A percentile compares a stretch with the other conserved stretches of the same genome.
These are phyloP conservation scores for Neosilurus hyrtlii DNA, from an alignment of 2,797 vertebrate genomes.

Conservation along the genomic window DNA sequence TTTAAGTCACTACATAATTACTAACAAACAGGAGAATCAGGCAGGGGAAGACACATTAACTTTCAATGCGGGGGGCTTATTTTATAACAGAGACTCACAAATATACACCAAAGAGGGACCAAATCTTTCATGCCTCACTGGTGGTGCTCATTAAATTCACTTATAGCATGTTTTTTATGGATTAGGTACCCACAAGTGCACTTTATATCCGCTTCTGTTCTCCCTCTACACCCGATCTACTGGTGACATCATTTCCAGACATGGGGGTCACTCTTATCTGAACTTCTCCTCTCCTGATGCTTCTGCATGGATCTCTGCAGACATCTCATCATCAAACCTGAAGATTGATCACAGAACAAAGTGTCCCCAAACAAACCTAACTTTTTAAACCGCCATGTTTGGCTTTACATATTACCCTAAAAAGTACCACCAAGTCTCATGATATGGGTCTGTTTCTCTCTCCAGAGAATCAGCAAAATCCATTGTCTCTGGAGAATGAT, in stretches of 20 bases:
- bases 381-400: too few relatives aligned
- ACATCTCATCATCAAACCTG: neutral
- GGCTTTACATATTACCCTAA: too few relatives aligned
- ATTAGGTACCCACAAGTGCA: neutral
- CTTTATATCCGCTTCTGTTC: neutral
- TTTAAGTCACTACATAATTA: neutral
- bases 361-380: too few relatives aligned
- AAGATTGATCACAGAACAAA: too few relatives aligned
- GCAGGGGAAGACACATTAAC: too few relatives aligned
- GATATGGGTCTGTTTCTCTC: too few relatives aligned
- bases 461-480: too few relatives aligned
- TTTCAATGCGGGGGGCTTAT: neutral
- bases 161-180: neutral
- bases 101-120: neutral
- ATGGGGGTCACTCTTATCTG: neutral
- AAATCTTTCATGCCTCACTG: neutral
- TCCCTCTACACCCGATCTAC: neutral
- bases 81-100: neutral
- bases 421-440: too few relatives aligned
- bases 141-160: neutral
- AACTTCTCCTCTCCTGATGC: neutral
- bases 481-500: too few relatives aligned
- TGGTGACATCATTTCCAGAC: neutral
- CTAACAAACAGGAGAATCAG: too few relatives aligned
- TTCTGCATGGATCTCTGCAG: neutral